Percentiles rank a stretch among this genome's conserved stretches.
These are phyloP conservation scores for Caradrina clavipalpis DNA, from an alignment of 2,888 invertebrate genomes.

Conservation along the genomic window DNA sequence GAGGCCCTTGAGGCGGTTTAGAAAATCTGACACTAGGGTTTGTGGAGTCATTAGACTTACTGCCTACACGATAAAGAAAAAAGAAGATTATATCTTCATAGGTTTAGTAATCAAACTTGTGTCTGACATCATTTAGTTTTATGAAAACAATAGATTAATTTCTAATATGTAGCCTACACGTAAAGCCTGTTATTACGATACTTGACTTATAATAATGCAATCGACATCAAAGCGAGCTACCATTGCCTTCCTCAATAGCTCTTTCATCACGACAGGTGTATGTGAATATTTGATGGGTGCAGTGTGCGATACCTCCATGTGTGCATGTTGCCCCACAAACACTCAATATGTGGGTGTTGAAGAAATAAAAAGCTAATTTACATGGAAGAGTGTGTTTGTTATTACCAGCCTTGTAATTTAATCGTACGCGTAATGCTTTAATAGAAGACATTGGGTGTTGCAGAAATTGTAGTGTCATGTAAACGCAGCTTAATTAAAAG, in stretches of 20 bases:
- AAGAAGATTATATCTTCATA: no score
- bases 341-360: conserved; percentile 40
- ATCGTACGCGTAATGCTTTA: conserved; percentile 19
- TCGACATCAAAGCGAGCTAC: conserved; percentile 45
- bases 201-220: conserved; percentile 41
- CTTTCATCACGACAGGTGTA: conserved; percentile 48
- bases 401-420: conserved; percentile 30
- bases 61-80: no score
- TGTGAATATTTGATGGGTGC: conserved; percentile 57
- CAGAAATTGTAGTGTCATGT: conserved; percentile 22
- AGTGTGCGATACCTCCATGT: conserved; percentile 50
- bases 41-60: no score
- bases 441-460: conserved; percentile 32
- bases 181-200: background rate
- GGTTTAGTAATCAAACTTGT: conserved; percentile 6
- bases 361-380: conserved; percentile 42
- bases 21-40: no score
- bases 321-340: conserved; percentile 27
- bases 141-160: background rate
- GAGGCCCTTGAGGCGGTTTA: no score
- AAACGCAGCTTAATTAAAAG: conserved; percentile 24
- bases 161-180: background rate
- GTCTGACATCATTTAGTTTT: background rate
- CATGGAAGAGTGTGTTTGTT: conserved; percentile 33
- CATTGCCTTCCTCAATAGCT: conserved; percentile 39